These are phyloP conservation scores for Amblyopsis rosae DNA, from an alignment of 2,113 vertebrate species.

Conservation along the genomic window DNA sequence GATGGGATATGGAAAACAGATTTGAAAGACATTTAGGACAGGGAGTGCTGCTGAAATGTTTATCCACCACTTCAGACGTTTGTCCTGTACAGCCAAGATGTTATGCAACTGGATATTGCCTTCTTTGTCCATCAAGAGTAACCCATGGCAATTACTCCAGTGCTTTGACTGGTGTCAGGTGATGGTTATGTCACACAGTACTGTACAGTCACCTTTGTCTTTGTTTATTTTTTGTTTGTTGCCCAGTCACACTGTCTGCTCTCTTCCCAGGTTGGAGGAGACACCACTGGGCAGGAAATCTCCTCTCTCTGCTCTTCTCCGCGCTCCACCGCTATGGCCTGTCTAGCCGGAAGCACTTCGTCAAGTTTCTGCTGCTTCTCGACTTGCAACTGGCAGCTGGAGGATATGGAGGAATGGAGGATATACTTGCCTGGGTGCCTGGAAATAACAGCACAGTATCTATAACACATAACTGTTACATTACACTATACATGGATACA, in stretches of 20 bases:
- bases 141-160: neutral
- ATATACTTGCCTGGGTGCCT: slow-evolving; percentile 99
- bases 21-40: slow-evolving; percentile 16
- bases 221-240: slow-evolving; percentile 84
- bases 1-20: slow-evolving; percentile 22
- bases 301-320: slow-evolving; percentile 91
- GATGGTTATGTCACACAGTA: neutral
- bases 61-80: neutral
- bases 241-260: slow-evolving; percentile 97
- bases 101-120: neutral
- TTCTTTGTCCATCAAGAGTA: neutral
- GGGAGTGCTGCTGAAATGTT: neutral
- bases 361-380: slow-evolving; percentile 95
- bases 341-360: slow-evolving; percentile 97
- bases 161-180: too few species aligned
- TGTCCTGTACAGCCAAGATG: neutral
- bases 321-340: slow-evolving; percentile 89
- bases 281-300: slow-evolving; percentile 93
- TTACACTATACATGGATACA: neutral
- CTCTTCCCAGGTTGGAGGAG: slow-evolving; percentile 96
- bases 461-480: neutral
- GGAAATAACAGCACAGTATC: slow-evolving; percentile 74
- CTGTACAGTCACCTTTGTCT: neutral
- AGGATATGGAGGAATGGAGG: slow-evolving; percentile 99
- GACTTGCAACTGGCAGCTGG: slow-evolving; percentile 91